Conservation (phyloP, 2,797 vertebrate genomes). For the Ambastaia sidthimunki region DNA sequence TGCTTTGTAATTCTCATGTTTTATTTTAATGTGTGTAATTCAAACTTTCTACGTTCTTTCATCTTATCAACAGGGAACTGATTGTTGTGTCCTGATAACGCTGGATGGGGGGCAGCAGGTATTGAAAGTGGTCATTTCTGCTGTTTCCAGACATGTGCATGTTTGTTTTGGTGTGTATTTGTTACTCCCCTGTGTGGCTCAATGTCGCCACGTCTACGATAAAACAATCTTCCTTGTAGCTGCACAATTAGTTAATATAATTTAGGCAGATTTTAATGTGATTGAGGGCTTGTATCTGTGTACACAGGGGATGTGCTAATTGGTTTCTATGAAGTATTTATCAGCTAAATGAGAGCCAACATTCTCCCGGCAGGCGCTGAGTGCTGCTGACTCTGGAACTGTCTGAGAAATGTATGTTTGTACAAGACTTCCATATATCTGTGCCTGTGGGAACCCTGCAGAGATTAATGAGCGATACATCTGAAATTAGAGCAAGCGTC, state of each 20-base stretch:
- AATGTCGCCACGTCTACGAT: slow-evolving; percentile 23
- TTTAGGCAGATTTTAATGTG: slow-evolving; percentile 51
- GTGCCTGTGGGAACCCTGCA: slow-evolving; percentile 2
- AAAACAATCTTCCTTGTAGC: slow-evolving; percentile 46
- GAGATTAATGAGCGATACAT: not conserved
- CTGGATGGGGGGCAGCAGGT: not conserved
- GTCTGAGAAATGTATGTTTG: slow-evolving; percentile 27
- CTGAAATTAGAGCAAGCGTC: slow-evolving; percentile 3
- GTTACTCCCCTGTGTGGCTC: not conserved
- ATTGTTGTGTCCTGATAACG: not conserved
- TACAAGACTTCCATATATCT: not conserved
- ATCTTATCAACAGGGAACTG: not conserved
- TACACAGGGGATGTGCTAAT: slow-evolving; percentile 54
- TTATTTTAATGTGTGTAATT: not conserved
- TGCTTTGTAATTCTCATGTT: not conserved
- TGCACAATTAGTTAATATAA: slow-evolving; percentile 41
- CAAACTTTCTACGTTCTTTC: slow-evolving; percentile 6
- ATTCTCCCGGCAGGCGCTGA: slow-evolving; percentile 43
- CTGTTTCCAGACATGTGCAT: not conserved
- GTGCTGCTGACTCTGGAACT: slow-evolving; percentile 18
- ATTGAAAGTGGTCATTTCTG: not conserved
- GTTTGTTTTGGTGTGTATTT: not conserved
- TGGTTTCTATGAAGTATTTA: slow-evolving; percentile 53
- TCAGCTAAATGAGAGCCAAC: slow-evolving; percentile 48
- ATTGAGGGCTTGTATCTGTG: slow-evolving; percentile 53